A percentile compares a stretch with the other conserved stretches of the same genome.
Evolutionary conservation across 2,888 invertebrate species (phyloP).

Genomic region (Deilephila porcellus): DNA sequence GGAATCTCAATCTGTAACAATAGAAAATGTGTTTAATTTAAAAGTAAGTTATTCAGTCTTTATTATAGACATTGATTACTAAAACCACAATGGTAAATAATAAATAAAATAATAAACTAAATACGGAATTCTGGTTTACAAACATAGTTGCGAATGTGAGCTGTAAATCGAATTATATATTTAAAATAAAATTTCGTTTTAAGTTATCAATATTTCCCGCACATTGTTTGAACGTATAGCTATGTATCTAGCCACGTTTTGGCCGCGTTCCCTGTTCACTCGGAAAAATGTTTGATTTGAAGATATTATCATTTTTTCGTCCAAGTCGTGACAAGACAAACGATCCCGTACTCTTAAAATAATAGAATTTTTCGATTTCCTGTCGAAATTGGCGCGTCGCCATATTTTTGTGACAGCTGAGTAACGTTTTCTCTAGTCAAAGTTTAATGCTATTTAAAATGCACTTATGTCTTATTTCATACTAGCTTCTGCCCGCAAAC

Average conservation of each 20-base stretch:
- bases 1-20: slow-evolving; percentile 14
- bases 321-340: not conserved
- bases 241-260: not conserved
- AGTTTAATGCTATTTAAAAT: not conserved
- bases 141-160: too few species aligned
- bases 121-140: too few species aligned
- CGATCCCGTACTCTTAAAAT: not conserved
- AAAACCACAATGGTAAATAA: not conserved
- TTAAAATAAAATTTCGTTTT: not conserved
- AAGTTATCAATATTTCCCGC: not conserved
- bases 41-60: not conserved
- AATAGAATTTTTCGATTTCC: slow-evolving; percentile 3
- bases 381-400: not conserved
- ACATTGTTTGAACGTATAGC: not conserved
- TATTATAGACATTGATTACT: not conserved
- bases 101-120: too few species aligned
- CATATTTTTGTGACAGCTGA: not conserved
- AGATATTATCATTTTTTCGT: not conserved
- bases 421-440: not conserved
- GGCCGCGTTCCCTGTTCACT: not conserved
- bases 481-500: too few species aligned
- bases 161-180: too few species aligned
- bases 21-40: not conserved
- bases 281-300: not conserved
- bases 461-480: not conserved